Percentiles rank a stretch among this genome's conserved stretches.
These are phyloP conservation scores for Argyrosomus japonicus DNA, from an alignment of 2,113 vertebrate species.

Conservation along the genomic window DNA sequence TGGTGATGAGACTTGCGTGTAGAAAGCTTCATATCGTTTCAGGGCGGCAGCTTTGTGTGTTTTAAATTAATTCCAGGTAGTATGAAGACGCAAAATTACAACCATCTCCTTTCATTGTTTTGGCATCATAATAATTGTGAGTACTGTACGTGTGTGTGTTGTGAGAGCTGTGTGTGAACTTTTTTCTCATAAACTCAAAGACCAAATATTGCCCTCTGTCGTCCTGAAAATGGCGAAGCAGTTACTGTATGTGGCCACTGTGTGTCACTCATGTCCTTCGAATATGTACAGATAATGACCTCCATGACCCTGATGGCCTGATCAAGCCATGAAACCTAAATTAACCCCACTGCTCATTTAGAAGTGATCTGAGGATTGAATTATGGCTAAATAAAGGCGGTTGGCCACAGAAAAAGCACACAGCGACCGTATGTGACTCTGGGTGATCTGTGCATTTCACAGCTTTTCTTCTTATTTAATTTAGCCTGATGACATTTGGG, in stretches of 20 bases:
- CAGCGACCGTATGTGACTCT: background rate
- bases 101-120: background rate
- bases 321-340: slow-evolving; percentile 53
- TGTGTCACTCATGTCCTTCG: slow-evolving; percentile 21
- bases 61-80: background rate
- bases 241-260: slow-evolving; percentile 37
- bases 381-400: slow-evolving; percentile 60
- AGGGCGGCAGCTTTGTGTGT: background rate
- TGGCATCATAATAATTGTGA: background rate
- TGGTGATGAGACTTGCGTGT: slow-evolving; percentile 1
- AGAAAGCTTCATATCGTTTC: background rate
- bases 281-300: slow-evolving; percentile 19
- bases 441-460: background rate
- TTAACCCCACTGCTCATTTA: slow-evolving; percentile 58
- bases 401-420: background rate
- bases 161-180: background rate
- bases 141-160: background rate
- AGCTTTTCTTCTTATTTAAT: slow-evolving; percentile 1
- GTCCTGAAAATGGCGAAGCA: slow-evolving; percentile 5
- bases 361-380: slow-evolving; percentile 39
- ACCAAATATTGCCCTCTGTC: background rate
- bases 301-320: slow-evolving; percentile 53
- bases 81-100: slow-evolving; percentile 5
- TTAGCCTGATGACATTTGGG: background rate
- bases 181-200: background rate